Base-by-base conservation (phyloP, 2,797 vertebrate genomes). In the Typhlichthys eigenmanni region DNA sequence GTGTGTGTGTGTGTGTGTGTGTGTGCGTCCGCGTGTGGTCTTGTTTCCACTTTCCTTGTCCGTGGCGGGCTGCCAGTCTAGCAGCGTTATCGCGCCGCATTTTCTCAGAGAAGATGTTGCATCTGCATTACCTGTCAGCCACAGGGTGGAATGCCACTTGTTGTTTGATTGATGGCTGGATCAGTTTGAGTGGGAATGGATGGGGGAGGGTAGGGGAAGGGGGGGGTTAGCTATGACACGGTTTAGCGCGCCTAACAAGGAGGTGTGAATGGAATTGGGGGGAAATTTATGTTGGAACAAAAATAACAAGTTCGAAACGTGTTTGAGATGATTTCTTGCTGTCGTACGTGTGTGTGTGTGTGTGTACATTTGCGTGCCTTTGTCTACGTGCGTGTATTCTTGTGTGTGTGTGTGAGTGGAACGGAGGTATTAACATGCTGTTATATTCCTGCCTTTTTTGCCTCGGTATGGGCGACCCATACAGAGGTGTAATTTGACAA, bases 61-160 rank as follows among this genome's bases (percentile, higher is more conserved):
- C 19, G 2, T 24, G 11, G 3, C 2, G 9, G 0, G 11, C 54
- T 62, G 48, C 76, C 79, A 81, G 76, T 80, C 73, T 11, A 6
- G 10, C 52, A 5, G 19, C 76, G 49, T 66, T 70, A 67, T 76
- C 47, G 53, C 75, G 77, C 38, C 38, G 4, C 53, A 83, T 85
- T 66, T 19, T 73, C 85, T 83, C 77, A 67, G 66, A 65, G 66
- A 85, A 87, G 87, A 38, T 38, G 87, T 86, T 89, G 86, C 89
- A 87, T 89, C 86, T 87, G 86, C 88, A 86, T 84, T 86, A 83
- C 84, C 87, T 83, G 89, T 84, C 89, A 91, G 78, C 89, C 86
- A 86, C 64, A 32, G 66, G 66, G 69, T 82, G 72, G 68, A 66
- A 74, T 68, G 85, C 79, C 79, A 74, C 62, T 79, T 69, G 78